Percentiles rank a stretch among this genome's conserved stretches.
phyloP scores from a whole-genome alignment of 2,797 vertebrate species.

The Acipenser transmontanus region DNA sequence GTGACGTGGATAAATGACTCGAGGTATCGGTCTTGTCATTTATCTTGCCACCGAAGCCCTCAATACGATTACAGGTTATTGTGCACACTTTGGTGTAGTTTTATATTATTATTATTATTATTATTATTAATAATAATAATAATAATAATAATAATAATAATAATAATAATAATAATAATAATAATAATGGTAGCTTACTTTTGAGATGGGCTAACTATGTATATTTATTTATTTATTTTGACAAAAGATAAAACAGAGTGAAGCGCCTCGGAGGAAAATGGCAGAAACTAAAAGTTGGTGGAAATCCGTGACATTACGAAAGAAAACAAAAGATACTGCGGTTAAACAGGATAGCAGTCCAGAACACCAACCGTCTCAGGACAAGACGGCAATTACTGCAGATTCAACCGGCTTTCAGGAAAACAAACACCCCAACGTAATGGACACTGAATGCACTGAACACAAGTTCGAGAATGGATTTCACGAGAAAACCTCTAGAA shows the following conservation, averaged over 20 bases:
- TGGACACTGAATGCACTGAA: constrained; percentile 42
- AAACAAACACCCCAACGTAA: constrained; percentile 30
- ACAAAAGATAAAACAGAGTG: constrained; percentile 9
- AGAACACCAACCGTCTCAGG: constrained; percentile 30
- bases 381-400: constrained; percentile 4
- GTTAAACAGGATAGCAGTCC: constrained; percentile 21
- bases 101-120: too few relatives aligned
- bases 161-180: too few relatives aligned
- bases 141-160: too few relatives aligned
- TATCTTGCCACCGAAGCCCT: too few relatives aligned
- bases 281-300: constrained; percentile 74
- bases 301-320: constrained; percentile 72
- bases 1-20: too few relatives aligned
- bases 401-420: constrained; percentile 36
- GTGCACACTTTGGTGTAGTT: too few relatives aligned
- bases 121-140: too few relatives aligned
- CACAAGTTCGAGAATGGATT: constrained; percentile 59
- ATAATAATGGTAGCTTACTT: too few relatives aligned
- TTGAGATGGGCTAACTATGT: too few relatives aligned
- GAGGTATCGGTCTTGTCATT: too few relatives aligned
- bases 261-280: constrained; percentile 41
- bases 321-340: constrained; percentile 61
- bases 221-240: background rate
- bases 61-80: too few relatives aligned
- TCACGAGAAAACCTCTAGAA: constrained; percentile 64